These are phyloP conservation scores for Drosophila robusta DNA, from an alignment of 2,888 invertebrate genomes.

Conservation along the genomic window DNA sequence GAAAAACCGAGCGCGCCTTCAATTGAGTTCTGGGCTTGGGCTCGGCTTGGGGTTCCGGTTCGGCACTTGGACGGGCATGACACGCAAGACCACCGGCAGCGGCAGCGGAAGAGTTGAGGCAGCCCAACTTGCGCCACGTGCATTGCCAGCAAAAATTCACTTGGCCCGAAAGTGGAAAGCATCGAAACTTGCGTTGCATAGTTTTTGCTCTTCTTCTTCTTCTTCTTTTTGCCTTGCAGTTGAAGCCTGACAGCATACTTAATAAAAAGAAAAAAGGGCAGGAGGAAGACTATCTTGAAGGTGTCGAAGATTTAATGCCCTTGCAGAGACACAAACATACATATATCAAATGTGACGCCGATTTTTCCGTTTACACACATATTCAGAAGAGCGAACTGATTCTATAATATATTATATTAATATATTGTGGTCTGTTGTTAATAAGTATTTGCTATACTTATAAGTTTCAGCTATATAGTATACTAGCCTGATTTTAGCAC, in stretches of 20 bases:
- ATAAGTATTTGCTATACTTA: too few relatives aligned
- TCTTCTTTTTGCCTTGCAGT: constrained; percentile 30
- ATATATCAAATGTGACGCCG: background rate
- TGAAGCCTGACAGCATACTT: constrained; percentile 56
- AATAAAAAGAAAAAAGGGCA: constrained; percentile 18
- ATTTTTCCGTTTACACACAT: background rate
- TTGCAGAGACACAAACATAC: background rate
- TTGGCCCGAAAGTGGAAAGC: constrained; percentile 37
- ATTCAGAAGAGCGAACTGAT: too few relatives aligned
- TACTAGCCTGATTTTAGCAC: too few relatives aligned
- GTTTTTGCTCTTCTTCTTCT: constrained; percentile 28
- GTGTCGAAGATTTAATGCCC: constrained; percentile 13
- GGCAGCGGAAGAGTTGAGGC: constrained; percentile 30
- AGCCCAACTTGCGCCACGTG: constrained; percentile 66
- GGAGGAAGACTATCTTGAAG: background rate
- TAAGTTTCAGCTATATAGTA: too few relatives aligned
- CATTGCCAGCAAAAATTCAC: constrained; percentile 65
- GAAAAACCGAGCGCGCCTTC: constrained; percentile 40
- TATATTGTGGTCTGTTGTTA: too few relatives aligned
- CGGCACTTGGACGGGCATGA: constrained; percentile 27
- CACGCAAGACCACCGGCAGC: constrained; percentile 47
- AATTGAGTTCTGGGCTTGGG: constrained; percentile 28
- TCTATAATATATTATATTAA: too few relatives aligned
- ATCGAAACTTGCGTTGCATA: constrained; percentile 60
- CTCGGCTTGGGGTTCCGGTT: constrained; percentile 17